These are phyloP conservation scores for Bovichtus diacanthus DNA, from an alignment of 2,797 vertebrate species.

Conservation along the genomic window DNA sequence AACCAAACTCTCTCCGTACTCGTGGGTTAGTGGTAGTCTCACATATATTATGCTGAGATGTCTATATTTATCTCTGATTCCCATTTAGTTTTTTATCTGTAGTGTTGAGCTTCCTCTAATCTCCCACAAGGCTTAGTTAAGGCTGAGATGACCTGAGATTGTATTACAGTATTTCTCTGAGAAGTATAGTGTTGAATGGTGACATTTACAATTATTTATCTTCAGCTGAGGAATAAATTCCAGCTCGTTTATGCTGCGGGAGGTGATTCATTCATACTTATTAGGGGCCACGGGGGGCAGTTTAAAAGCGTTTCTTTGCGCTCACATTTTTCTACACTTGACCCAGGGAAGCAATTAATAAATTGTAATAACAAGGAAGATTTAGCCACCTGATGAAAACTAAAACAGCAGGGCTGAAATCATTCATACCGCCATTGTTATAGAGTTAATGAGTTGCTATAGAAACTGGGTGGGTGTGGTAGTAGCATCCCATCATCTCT, in stretches of 20 bases:
- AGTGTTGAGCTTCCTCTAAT: no score
- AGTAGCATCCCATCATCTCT: conserved; percentile 2
- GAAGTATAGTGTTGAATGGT: not conserved
- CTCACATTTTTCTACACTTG: conserved; percentile 13
- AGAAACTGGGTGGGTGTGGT: conserved; percentile 37
- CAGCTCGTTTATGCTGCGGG: not conserved
- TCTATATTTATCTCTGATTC: no score
- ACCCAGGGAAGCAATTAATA: conserved; percentile 16
- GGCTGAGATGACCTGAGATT: no score
- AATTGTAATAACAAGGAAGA: conserved; percentile 23
- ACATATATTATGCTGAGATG: no score
- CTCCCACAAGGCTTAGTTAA: no score
- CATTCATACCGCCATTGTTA: conserved; percentile 22
- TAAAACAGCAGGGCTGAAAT: conserved; percentile 14
- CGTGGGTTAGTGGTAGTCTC: no score
- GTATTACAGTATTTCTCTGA: not conserved
- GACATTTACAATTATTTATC: conserved; percentile 18
- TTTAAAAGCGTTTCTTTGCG: conserved; percentile 10
- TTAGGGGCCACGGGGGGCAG: not conserved
- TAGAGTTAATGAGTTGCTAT: conserved; percentile 40
- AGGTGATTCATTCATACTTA: conserved; percentile 41
- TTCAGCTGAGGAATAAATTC: conserved; percentile 12
- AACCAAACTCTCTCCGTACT: no score
- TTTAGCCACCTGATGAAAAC: conserved; percentile 23
- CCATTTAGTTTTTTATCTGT: no score